phyloP scores from a whole-genome alignment of 2,113 vertebrate species.

The Petromus typicus region DNA sequence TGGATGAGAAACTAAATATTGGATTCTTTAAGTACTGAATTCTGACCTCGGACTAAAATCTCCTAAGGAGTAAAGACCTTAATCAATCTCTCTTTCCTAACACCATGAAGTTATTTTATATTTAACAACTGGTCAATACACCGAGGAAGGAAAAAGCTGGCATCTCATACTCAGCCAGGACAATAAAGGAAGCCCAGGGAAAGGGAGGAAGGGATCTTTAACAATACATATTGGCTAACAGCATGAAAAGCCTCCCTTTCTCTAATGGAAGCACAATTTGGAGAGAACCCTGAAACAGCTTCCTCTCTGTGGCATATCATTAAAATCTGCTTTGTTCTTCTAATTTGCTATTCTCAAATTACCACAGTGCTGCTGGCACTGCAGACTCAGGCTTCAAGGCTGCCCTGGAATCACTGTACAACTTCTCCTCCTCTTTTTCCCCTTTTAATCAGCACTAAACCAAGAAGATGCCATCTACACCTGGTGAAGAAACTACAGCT shows the following conservation, averaged over 20 bases:
- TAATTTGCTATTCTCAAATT: slow-evolving; percentile 76
- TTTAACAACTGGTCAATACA: slow-evolving; percentile 38
- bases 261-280: slow-evolving; percentile 67
- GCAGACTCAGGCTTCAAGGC: slow-evolving; percentile 48
- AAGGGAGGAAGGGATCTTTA: slow-evolving; percentile 53
- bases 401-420: slow-evolving; percentile 64
- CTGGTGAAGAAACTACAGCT: background rate
- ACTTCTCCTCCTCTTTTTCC: background rate
- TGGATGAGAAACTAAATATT: background rate
- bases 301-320: slow-evolving; percentile 69
- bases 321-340: slow-evolving; percentile 81
- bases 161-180: slow-evolving; percentile 5
- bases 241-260: slow-evolving; percentile 58
- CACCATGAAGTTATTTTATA: slow-evolving; percentile 50
- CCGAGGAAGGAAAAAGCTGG: background rate
- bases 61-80: background rate
- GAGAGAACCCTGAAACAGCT: slow-evolving; percentile 67
- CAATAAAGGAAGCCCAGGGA: slow-evolving; percentile 9
- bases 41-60: slow-evolving; percentile 42
- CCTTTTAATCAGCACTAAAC: slow-evolving; percentile 67
- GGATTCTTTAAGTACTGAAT: slow-evolving; percentile 32
- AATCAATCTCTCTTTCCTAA: background rate
- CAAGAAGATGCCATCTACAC: slow-evolving; percentile 47
- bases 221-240: slow-evolving; percentile 58
- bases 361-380: slow-evolving; percentile 61